Evolutionary conservation across 1,140 invertebrate species (phyloP).

Genomic region (Amphibalanus amphitrite): DNA sequence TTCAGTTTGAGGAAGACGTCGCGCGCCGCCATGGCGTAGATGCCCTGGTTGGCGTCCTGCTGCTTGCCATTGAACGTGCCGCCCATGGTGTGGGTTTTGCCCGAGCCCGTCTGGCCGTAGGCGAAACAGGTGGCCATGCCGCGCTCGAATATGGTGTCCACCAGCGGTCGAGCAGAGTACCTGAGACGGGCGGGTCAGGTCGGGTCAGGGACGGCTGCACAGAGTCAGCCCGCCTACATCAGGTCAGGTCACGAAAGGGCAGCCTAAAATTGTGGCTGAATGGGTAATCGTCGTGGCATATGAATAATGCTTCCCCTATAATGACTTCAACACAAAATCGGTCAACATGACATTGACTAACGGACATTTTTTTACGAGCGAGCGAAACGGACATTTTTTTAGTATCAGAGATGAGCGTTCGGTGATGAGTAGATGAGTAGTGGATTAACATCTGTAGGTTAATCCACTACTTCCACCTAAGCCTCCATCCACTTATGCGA

Average conservation of each 20-base stretch:
- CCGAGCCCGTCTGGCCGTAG: slow-evolving; percentile 86
- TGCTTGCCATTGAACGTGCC: slow-evolving; percentile 65
- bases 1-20: slow-evolving; percentile 73
- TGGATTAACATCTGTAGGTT: no score
- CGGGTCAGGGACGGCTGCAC: background rate
- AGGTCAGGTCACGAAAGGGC: background rate
- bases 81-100: slow-evolving; percentile 82
- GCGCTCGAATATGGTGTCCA: slow-evolving; percentile 86
- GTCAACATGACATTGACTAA: no score
- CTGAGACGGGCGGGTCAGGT: slow-evolving; percentile 26
- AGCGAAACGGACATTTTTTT: no score
- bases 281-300: no score
- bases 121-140: slow-evolving; percentile 97
- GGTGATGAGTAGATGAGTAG: no score
- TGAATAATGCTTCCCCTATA: no score
- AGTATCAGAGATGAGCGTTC: no score
- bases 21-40: slow-evolving; percentile 71
- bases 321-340: no score
- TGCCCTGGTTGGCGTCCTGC: slow-evolving; percentile 70
- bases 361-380: no score
- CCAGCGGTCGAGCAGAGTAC: slow-evolving; percentile 81
- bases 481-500: no score
- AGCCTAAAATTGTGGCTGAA: no score
- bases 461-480: no score
- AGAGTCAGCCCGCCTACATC: background rate